Evolutionary conservation across 2,113 vertebrate species (phyloP).

Genomic region (Isichthys henryi): DNA sequence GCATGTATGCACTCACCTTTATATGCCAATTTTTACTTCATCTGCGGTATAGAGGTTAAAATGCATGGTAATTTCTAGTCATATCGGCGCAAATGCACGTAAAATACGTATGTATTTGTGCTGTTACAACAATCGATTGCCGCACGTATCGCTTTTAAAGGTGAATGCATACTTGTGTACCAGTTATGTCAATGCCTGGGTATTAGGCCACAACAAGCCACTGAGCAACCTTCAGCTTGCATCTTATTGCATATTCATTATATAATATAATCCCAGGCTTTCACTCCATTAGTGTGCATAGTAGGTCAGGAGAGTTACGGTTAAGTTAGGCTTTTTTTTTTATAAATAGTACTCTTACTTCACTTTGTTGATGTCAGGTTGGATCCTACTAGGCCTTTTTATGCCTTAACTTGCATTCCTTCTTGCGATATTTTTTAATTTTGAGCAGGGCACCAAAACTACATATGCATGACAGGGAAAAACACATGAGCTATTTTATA

Average conservation of each 20-base stretch:
- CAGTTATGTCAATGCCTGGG: no score
- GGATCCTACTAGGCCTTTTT: neutral
- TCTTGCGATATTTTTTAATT: neutral
- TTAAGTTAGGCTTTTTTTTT: neutral
- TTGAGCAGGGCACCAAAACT: neutral
- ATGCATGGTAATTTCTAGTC: no score
- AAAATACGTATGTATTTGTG: no score
- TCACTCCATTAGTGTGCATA: neutral
- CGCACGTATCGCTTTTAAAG: no score
- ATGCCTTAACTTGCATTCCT: neutral
- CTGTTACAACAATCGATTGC: no score
- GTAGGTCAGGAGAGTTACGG: neutral
- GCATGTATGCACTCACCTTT: no score
- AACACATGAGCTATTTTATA: neutral
- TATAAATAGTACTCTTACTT: neutral
- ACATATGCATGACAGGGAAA: neutral
- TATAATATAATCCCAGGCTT: neutral
- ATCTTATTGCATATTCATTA: neutral
- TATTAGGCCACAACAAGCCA: neutral
- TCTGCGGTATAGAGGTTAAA: no score
- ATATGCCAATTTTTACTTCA: no score
- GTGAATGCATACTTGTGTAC: no score
- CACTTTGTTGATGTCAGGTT: neutral
- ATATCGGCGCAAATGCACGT: no score
- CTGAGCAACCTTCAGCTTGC: neutral